These are phyloP conservation scores for Poecilia velifera DNA, from an alignment of 2,797 vertebrate species.

Conservation along the genomic window DNA sequence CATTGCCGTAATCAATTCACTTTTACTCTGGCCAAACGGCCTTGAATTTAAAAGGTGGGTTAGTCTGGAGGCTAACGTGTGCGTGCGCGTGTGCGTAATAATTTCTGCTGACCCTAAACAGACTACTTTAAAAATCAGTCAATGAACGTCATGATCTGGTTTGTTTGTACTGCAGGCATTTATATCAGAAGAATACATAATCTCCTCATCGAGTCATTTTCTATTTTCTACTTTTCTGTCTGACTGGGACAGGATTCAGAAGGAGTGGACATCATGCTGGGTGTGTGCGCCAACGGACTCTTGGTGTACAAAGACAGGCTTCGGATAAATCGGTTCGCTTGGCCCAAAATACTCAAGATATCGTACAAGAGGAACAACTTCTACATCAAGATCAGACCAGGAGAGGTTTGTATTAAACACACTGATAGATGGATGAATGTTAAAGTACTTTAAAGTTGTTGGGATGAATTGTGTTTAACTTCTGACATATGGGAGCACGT, in stretches of 20 bases:
- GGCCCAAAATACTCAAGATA: conserved; percentile 99
- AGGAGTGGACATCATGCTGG: conserved; percentile 97
- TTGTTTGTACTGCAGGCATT: conserved; percentile 10
- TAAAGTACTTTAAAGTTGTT: not conserved
- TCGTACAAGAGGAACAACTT: conserved; percentile 99
- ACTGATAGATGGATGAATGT: not conserved
- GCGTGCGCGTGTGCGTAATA: conserved; percentile 19
- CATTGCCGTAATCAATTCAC: conserved; percentile 62
- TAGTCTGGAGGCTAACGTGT: conserved; percentile 42
- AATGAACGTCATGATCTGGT: conserved; percentile 23
- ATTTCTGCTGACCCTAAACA: conserved; percentile 54
- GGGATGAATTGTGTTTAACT: not conserved
- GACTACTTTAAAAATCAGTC: conserved; percentile 53
- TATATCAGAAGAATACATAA: not conserved
- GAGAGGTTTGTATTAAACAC: conserved; percentile 84
- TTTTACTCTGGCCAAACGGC: conserved; percentile 59
- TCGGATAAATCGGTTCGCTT: conserved; percentile 97
- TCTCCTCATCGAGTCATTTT: not conserved
- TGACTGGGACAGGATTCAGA: conserved; percentile 88
- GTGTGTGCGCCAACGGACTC: conserved; percentile 94
- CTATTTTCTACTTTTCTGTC: not conserved
- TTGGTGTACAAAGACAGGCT: conserved; percentile 98
- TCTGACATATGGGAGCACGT: not conserved
- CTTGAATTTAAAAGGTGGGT: conserved; percentile 69
- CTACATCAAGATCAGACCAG: conserved; percentile 98